Evolutionary conservation across 2,888 invertebrate species (phyloP).

Genomic region (Drosophila demipolita): DNA sequence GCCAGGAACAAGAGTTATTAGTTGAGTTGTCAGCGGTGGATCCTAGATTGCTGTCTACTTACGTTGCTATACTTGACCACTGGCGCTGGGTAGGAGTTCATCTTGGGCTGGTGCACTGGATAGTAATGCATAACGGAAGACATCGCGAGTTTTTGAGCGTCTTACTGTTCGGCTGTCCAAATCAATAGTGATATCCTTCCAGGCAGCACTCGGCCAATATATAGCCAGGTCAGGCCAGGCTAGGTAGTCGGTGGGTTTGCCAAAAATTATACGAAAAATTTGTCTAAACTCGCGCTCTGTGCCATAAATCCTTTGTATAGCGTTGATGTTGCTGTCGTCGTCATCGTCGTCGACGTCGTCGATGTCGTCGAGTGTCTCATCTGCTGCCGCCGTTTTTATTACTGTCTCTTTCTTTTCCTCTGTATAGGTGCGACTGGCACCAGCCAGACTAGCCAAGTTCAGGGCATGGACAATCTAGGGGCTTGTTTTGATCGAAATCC

Average conservation of each 20-base stretch:
- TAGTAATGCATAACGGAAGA: constrained; percentile 77
- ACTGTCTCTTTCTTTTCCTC: constrained; percentile 20
- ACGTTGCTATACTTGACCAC: constrained; percentile 64
- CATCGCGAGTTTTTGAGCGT: constrained; percentile 41
- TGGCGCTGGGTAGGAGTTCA: constrained; percentile 52
- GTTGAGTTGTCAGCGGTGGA: rapidly evolving
- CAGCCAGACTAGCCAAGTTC: constrained; percentile 61
- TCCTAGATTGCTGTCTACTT: constrained; percentile 16
- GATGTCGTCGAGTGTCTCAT: constrained; percentile 21
- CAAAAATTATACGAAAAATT: constrained; percentile 51
- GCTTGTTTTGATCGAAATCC: constrained; percentile 75
- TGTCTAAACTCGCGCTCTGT: constrained; percentile 68
- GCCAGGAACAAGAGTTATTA: neutral
- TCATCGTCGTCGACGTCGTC: neutral
- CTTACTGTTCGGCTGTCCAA: constrained; percentile 48
- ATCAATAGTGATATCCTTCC: constrained; percentile 53
- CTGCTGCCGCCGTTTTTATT: constrained; percentile 27
- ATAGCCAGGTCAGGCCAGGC: constrained; percentile 53
- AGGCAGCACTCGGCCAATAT: constrained; percentile 37
- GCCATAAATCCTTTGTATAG: constrained; percentile 70
- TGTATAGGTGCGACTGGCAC: constrained; percentile 38
- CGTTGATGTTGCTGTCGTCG: constrained; percentile 14
- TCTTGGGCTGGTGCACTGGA: constrained; percentile 69
- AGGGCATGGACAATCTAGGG: constrained; percentile 65
- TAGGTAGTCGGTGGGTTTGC: constrained; percentile 62